phyloP scores from a whole-genome alignment of 2,888 invertebrate species.

The Hydriomena furcata region DNA sequence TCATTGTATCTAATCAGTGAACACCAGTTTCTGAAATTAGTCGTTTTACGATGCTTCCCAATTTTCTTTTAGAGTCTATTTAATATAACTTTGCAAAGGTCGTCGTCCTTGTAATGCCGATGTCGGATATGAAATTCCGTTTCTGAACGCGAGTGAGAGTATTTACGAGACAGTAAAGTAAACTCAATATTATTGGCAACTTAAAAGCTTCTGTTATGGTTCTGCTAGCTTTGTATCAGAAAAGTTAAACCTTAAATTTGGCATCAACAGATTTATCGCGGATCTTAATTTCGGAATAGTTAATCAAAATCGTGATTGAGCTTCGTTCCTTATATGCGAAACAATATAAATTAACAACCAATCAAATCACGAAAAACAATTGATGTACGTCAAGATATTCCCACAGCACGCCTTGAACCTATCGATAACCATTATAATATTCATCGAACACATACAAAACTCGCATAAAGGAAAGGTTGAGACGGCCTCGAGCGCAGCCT shows the following conservation, averaged over 20 bases:
- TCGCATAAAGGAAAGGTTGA: slow-evolving; percentile 59
- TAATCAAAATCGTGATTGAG: slow-evolving; percentile 32
- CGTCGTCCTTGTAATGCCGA: slow-evolving; percentile 36
- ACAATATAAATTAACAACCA: slow-evolving; percentile 31
- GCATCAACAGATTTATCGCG: background rate
- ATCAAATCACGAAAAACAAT: slow-evolving; percentile 49
- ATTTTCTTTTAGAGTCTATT: slow-evolving; percentile 34
- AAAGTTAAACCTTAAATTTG: too few relatives aligned
- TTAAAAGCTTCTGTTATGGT: too few relatives aligned
- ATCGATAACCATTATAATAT: slow-evolving; percentile 51
- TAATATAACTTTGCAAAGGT: slow-evolving; percentile 36
- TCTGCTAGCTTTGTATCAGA: too few relatives aligned
- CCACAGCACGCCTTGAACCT: slow-evolving; percentile 51
- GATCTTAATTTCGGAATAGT: slow-evolving; percentile 14
- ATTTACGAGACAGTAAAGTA: slow-evolving; percentile 19
- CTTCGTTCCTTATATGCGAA: slow-evolving; percentile 24
- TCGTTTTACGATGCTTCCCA: slow-evolving; percentile 34
- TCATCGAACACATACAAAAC: slow-evolving; percentile 40
- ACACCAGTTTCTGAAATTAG: slow-evolving; percentile 20
- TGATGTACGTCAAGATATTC: slow-evolving; percentile 44
- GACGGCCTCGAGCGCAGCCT: slow-evolving; percentile 59
- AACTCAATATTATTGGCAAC: slow-evolving; percentile 2
- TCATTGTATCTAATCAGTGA: slow-evolving; percentile 11
- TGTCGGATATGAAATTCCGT: slow-evolving; percentile 25
- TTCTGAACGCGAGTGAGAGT: slow-evolving; percentile 19